Evolutionary conservation across 2,113 vertebrate species (phyloP).

Genomic region (Anolis sagrei): DNA sequence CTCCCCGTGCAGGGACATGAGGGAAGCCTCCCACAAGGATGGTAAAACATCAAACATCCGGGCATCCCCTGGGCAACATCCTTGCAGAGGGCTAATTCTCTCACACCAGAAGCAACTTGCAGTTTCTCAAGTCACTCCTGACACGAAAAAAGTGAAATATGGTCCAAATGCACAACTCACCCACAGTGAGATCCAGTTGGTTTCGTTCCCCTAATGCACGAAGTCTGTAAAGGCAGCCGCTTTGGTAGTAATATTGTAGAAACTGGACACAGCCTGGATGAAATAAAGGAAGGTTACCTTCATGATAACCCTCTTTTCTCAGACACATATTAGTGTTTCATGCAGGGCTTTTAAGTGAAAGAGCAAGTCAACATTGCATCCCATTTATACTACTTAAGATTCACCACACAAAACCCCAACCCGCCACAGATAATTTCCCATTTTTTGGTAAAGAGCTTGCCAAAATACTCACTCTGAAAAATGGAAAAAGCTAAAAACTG

Average conservation of each 20-base stretch:
- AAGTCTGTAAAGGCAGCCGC: conserved; percentile 94
- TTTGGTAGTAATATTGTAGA: conserved; percentile 98
- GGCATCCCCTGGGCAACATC: too few relatives aligned
- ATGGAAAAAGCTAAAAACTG: conserved; percentile 97
- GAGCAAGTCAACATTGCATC: too few relatives aligned
- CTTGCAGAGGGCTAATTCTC: too few relatives aligned
- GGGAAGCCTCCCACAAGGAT: too few relatives aligned
- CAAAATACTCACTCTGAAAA: conserved; percentile 92
- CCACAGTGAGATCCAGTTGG: conserved; percentile 97
- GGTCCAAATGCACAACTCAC: conserved; percentile 72
- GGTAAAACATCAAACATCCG: too few relatives aligned
- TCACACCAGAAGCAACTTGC: too few relatives aligned
- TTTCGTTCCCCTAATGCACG: conserved; percentile 93
- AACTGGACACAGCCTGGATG: conserved; percentile 93
- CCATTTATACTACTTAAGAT: too few relatives aligned
- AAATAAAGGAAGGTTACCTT: background rate
- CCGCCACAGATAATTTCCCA: background rate
- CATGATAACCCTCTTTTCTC: background rate
- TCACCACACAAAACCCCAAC: background rate
- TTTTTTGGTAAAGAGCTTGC: background rate
- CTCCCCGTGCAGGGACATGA: too few relatives aligned
- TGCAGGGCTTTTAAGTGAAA: background rate
- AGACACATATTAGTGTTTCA: background rate
- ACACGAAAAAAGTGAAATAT: too few relatives aligned
- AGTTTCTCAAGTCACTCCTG: too few relatives aligned